Evolutionary conservation across 2,888 invertebrate species (phyloP).

Genomic region (Pandemis heparana): DNA sequence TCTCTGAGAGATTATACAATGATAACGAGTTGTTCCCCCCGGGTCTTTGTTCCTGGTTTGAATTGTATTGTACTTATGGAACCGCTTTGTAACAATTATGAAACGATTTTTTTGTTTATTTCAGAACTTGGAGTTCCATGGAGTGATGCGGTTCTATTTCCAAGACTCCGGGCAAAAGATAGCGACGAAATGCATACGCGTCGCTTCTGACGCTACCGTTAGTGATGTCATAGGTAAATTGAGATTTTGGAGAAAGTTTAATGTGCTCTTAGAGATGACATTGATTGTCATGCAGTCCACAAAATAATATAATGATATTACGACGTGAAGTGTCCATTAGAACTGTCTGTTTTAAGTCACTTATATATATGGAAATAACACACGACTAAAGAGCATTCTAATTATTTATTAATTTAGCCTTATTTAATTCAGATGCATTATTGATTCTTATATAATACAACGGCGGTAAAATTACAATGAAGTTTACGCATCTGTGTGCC

Average conservation of each 20-base stretch:
- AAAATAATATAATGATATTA: too few species aligned
- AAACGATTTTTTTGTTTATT: slow-evolving; percentile 55
- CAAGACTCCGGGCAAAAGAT: slow-evolving; percentile 99
- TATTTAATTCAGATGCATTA: too few species aligned
- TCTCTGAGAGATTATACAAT: slow-evolving; percentile 36
- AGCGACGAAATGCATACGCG: slow-evolving; percentile 99
- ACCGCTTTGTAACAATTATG: not conserved
- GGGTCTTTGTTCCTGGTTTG: slow-evolving; percentile 34
- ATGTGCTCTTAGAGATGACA: not conserved
- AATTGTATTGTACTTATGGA: not conserved
- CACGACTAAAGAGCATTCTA: too few species aligned
- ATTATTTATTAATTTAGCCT: too few species aligned
- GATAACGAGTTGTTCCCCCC: slow-evolving; percentile 32
- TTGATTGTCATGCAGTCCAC: too few species aligned
- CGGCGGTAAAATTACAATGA: too few species aligned
- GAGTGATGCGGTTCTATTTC: slow-evolving; percentile 99
- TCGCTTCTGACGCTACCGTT: slow-evolving; percentile 98
- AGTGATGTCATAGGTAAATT: slow-evolving; percentile 94
- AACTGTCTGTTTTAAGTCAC: too few species aligned
- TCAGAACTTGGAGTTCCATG: slow-evolving; percentile 98
- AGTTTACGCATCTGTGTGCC: too few species aligned
- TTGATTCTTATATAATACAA: too few species aligned
- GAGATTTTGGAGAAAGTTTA: slow-evolving; percentile 32
- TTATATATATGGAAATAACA: too few species aligned
- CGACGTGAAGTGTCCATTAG: too few species aligned